phyloP scores from a whole-genome alignment of 2,113 vertebrate species.

The Heterochromis multidens region DNA sequence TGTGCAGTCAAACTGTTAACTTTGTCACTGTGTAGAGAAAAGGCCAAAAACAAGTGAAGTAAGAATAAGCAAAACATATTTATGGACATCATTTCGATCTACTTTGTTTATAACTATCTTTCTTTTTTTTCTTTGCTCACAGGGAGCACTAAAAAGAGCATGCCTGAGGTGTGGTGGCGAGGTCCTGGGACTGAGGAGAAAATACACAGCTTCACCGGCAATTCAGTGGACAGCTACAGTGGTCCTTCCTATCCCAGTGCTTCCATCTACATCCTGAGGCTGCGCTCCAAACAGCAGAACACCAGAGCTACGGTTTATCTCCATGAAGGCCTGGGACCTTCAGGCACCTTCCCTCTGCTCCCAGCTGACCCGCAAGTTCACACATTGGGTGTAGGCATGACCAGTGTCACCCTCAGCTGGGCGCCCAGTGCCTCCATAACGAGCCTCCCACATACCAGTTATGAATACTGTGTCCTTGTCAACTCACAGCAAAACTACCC shows the following conservation, averaged over 20 bases:
- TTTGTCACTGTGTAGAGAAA: not conserved
- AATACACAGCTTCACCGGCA: constrained; percentile 82
- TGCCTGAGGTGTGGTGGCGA: constrained; percentile 77
- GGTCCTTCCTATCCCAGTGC: constrained; percentile 67
- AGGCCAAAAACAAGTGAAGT: not conserved
- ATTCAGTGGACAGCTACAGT: constrained; percentile 77
- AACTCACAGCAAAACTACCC: constrained; percentile 84
- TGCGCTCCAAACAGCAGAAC: constrained; percentile 78
- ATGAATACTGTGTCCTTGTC: constrained; percentile 84
- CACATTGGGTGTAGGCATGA: constrained; percentile 77
- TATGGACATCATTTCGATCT: not conserved
- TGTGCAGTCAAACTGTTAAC: not conserved
- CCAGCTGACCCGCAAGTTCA: constrained; percentile 81
- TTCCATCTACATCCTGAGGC: constrained; percentile 81
- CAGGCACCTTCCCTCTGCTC: constrained; percentile 80
- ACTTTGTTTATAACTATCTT: not conserved
- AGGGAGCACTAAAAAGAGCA: constrained; percentile 77
- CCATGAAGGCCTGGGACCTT: constrained; percentile 69
- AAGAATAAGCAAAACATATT: not conserved
- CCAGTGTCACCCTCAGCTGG: constrained; percentile 87
- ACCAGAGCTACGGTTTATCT: constrained; percentile 79
- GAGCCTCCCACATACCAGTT: constrained; percentile 52
- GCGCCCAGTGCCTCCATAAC: constrained; percentile 77
- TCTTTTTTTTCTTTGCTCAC: not conserved
- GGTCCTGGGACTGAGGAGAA: constrained; percentile 69